phyloP scores from a whole-genome alignment of 2,888 invertebrate species.

The Crossocerus cetratus region DNA sequence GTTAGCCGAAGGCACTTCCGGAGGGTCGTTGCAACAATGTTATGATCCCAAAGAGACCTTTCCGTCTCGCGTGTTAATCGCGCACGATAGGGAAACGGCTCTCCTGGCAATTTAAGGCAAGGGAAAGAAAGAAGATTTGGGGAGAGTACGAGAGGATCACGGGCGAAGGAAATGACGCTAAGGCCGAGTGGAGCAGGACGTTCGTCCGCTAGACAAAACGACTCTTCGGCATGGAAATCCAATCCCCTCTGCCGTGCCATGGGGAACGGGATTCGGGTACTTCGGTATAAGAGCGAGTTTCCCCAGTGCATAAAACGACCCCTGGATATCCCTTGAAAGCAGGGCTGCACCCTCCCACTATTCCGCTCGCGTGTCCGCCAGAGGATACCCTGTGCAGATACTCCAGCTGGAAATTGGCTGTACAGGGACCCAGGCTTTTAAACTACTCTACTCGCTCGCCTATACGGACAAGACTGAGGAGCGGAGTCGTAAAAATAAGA shows the following conservation, averaged over 20 bases:
- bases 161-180: constrained; percentile 30
- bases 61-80: background rate
- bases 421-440: constrained; percentile 32
- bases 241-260: constrained; percentile 48
- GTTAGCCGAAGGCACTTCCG: no score
- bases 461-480: constrained; percentile 7
- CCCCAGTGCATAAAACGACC: constrained; percentile 44
- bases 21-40: no score
- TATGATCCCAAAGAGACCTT: no score
- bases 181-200: constrained; percentile 29
- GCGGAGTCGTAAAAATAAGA: constrained; percentile 16
- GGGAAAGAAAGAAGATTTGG: background rate
- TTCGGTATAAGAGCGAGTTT: constrained; percentile 43
- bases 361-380: constrained; percentile 31
- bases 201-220: constrained; percentile 41
- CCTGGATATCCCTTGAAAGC: constrained; percentile 13
- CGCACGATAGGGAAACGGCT: background rate
- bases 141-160: background rate
- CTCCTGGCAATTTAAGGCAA: background rate
- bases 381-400: constrained; percentile 36
- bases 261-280: constrained; percentile 44
- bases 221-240: constrained; percentile 57
- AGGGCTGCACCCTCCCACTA: constrained; percentile 2
- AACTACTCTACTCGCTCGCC: constrained; percentile 20
- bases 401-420: constrained; percentile 52